Evolutionary conservation across 2,888 invertebrate genomes (phyloP), one percentile per base, ranked within the genome.

Genomic region (Embidobia sp.): DNA sequence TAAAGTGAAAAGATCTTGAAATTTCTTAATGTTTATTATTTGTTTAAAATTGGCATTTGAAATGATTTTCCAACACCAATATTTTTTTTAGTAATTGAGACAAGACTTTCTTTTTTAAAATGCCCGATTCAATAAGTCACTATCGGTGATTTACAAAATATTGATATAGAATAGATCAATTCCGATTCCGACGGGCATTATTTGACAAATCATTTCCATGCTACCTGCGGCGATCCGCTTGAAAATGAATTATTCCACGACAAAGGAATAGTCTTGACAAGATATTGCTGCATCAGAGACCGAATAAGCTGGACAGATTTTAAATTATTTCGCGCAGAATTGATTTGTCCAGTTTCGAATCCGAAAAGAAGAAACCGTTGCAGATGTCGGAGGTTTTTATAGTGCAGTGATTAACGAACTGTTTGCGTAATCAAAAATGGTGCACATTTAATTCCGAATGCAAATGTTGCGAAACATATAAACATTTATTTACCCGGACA

Each of bases 271-370:
- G 19, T 33, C 33, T 31, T 31, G 48, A 51, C 33, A 35, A 33
- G 22, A 22, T 10, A 31, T 18, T 10, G 29, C 1, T 13, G 1
- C n/a, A 16, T 13, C 1, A 29, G n/a, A 29, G 26, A 31, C 7
- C 16, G 10, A 27, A 10, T 18, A 16, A 27, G 1, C 11, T 42
- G n/a, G 57, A 42, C 57, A 57, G 29, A 19, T 42, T 42, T 42
- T 42, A 42, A 57, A 57, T 57, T 57, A 44, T 42, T 42, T 57
- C 18, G n/a, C 11, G 0, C 22, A 10, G 3, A 40, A 40, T 16
- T 57, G 42, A 42, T 42, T 7, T 15, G 16, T 57, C 27, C 8
- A 15, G 13, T 37, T 35, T 51, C 8, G 11, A 8, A 16, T 26
- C 26, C 53, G 13, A 2, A 22, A 26, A 35, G 11, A 13, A 35